Base-by-base conservation (phyloP, 2,797 vertebrate genomes). In the Enteromius viviparus region DNA sequence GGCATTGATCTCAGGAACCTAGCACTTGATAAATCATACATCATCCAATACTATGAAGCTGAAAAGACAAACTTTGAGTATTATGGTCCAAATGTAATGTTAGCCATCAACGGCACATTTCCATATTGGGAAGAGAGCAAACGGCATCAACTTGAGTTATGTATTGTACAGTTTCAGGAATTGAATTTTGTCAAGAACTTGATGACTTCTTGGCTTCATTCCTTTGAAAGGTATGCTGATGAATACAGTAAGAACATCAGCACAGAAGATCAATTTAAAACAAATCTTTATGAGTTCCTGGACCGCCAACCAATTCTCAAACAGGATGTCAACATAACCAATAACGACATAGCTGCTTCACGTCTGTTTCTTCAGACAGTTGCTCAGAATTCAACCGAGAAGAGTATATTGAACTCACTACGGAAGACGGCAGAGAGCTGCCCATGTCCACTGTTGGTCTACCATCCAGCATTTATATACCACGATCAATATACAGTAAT, bases 401-500 rank as follows among this genome's bases (percentile, higher is more conserved):
- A 95, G 79, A 89, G 89, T 21, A 91, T 95, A 85, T 89, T 97
- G 89, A 79, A 49, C 2, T 84, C 92, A 17, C 86, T 97, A 45
- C 90, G 95, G 68, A 62, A 68, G 64, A 87, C 88, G 12, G 93
- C 95, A 0, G 0, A 90, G 53, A 80, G 88, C 3, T 97, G 96
- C 87, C 86, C 83, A 6, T 23, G 94, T 15, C 82, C 93, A 0
- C 65, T 97, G 14, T 74, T 94, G 72, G 96, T 96, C 1, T 98
- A 95, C 85, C 95, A 97, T 87, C 94, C 95, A 0, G 90, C 94
- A 0, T 97, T 98, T 86, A 94, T 97, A 84, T 97, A 96, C 89
- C 96, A 93, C 0, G 96, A 97, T 86, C 96, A 98, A 85, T 97
- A 94, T 80, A 87, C 92, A 1, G 91, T 94, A 6, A 94, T 97